These are phyloP conservation scores for Myotis daubentonii DNA, from an alignment of 2,797 vertebrate species.

Conservation along the genomic window DNA sequence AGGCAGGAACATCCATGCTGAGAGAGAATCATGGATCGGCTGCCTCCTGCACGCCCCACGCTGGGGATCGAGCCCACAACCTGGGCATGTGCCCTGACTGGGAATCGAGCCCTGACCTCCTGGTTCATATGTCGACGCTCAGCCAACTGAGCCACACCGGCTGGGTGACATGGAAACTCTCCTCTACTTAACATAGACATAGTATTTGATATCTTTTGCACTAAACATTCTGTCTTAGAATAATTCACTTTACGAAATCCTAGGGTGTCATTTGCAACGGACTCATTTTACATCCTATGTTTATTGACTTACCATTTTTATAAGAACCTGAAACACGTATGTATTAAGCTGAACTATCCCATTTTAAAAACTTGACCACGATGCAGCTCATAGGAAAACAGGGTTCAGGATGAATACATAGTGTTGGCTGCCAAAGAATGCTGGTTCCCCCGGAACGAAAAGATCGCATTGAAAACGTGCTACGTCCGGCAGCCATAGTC, in stretches of 20 bases:
- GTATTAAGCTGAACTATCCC: constrained; percentile 21
- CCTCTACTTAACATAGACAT: not conserved
- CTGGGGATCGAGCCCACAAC: too few species aligned
- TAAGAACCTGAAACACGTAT: constrained; percentile 38
- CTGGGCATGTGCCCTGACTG: too few species aligned
- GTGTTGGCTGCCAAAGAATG: constrained; percentile 37
- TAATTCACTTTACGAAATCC: constrained; percentile 16
- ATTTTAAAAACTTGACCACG: not conserved
- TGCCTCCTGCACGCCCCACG: too few species aligned
- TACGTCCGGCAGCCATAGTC: constrained; percentile 28
- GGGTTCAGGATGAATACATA: constrained; percentile 42
- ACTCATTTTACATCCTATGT: constrained; percentile 15
- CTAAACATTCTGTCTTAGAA: constrained; percentile 16
- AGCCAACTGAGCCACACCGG: too few species aligned
- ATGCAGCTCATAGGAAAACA: constrained; percentile 10
- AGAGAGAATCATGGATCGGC: too few species aligned
- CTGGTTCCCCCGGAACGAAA: constrained; percentile 33
- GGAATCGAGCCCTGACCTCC: too few species aligned
- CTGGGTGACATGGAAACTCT: not conserved
- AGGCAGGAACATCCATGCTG: too few species aligned
- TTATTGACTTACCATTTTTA: not conserved
- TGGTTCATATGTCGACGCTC: too few species aligned
- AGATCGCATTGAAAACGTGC: constrained; percentile 53
- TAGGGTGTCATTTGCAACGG: not conserved
- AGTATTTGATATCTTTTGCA: not conserved